These are phyloP conservation scores for Gymnoscelis rufifasciata DNA, from an alignment of 2,888 invertebrate genomes.

Conservation along the genomic window DNA sequence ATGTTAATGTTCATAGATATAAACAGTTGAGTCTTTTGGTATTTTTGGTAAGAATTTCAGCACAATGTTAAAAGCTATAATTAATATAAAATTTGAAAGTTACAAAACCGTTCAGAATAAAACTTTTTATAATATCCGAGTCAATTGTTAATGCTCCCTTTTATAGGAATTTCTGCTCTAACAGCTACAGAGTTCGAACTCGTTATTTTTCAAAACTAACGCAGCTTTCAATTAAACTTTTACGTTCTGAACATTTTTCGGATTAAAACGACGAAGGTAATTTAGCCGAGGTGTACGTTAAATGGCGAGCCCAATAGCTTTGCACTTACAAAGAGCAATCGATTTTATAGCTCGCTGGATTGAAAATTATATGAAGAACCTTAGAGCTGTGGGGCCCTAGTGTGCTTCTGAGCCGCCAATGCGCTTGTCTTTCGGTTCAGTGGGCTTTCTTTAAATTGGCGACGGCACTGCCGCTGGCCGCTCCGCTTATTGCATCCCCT, in stretches of 20 bases:
- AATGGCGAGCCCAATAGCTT: conserved; percentile 54
- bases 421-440: conserved; percentile 80
- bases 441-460: conserved; percentile 81
- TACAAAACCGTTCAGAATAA: neutral
- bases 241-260: conserved; percentile 37
- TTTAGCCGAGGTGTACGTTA: conserved; percentile 50
- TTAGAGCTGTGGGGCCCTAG: conserved; percentile 57
- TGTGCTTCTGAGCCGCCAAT: conserved; percentile 75
- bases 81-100: neutral
- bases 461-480: conserved; percentile 72
- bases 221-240: conserved; percentile 37
- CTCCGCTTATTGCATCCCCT: conserved; percentile 76
- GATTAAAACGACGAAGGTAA: conserved; percentile 51
- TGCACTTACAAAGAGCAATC: conserved; percentile 76
- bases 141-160: neutral
- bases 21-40: conserved; percentile 21
- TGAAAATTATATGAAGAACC: conserved; percentile 77
- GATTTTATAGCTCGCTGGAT: conserved; percentile 78
- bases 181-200: conserved; percentile 30
- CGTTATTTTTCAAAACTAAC: conserved; percentile 36
- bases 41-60: too few relatives aligned
- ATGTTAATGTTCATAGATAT: conserved; percentile 24
- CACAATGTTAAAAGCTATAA: too few relatives aligned
- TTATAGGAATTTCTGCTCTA: neutral
- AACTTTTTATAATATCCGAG: neutral